Base-by-base conservation (phyloP, 2,113 vertebrate species). In the Periophthalmodon schlosseri region DNA sequence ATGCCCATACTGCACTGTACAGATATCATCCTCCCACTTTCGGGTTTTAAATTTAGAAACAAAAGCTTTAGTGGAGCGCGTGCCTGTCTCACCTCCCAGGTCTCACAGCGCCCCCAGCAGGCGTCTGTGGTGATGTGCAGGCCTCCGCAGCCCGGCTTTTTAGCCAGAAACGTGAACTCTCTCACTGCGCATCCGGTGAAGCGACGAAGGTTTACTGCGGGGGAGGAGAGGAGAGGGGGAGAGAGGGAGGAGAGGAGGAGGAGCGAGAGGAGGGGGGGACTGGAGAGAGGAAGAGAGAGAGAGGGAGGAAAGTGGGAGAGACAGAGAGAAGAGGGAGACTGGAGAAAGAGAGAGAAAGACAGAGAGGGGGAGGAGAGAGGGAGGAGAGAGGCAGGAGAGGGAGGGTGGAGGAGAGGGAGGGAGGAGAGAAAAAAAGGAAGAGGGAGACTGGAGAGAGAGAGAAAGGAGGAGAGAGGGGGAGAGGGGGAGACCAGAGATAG, bases 31-130 rank as follows among this genome's bases (percentile, higher is more conserved):
- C 39, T 44, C 39, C 39, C 39, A 44, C 39, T 44, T 44, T 44
- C 39, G 2, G 3, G 39, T 44, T 44, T 44, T 44, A 44, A 44
- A 44, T 44, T 44, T 44, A 44, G 39, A 28, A 28, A 28, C 28
- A 28, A 28, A 3, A 28, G 28, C 28, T 28, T 28, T 3, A 28
- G 28, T 4, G 2, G 13, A 4, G 47, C 1, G 47, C 4, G 12
- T 1, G 1, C 2, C 1, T 5, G 58, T 33, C 58, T 96, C 87
- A 98, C 97, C 96, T 99, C 97, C 96, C 97, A 99, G 72, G 97
- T 99, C 93, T 97, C 94, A 1, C 97, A 98, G 88, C 97, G 96
- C 74, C 97, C 97, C 97, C 97, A 99, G 93, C 97, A 99, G 57
- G 97, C 96, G 0, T 98, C 97, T 0, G 96, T 97, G 21, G 96